These are phyloP conservation scores for Astyanax mexicanus DNA, from an alignment of 2,797 vertebrate genomes.

Conservation along the genomic window DNA sequence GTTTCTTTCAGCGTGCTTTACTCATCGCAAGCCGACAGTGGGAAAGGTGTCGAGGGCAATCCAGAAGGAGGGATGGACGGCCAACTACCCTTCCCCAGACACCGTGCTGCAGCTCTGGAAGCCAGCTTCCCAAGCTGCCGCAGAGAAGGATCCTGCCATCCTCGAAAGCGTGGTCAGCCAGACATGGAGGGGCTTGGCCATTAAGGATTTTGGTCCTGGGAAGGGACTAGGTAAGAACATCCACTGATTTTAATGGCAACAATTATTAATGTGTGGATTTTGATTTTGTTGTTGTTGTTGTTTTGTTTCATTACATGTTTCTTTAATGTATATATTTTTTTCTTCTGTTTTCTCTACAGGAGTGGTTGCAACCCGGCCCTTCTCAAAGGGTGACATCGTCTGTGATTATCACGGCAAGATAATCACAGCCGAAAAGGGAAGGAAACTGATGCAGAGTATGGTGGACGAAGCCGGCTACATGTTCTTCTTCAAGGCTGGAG, in stretches of 20 bases:
- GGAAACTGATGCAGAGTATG: too few relatives aligned
- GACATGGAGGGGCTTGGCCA: conserved; percentile 11
- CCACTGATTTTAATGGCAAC: too few relatives aligned
- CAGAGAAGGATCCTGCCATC: neutral
- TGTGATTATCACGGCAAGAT: too few relatives aligned
- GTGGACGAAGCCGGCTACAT: neutral
- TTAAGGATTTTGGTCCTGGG: neutral
- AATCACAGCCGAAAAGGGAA: too few relatives aligned
- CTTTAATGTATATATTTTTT: too few relatives aligned
- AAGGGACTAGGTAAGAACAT: neutral
- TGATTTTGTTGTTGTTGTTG: too few relatives aligned
- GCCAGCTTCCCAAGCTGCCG: neutral
- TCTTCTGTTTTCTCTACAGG: too few relatives aligned
- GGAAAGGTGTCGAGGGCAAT: neutral
- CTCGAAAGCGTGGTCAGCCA: neutral
- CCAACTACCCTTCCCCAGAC: too few relatives aligned
- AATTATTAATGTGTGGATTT: too few relatives aligned
- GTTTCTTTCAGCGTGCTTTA: neutral
- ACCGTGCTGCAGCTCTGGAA: neutral
- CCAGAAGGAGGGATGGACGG: neutral
- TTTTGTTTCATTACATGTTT: too few relatives aligned
- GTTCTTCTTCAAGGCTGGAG: neutral
- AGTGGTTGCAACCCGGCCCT: too few relatives aligned
- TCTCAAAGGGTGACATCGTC: too few relatives aligned
- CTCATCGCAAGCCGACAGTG: neutral